Percentiles rank a stretch among this genome's conserved stretches.
phyloP scores from a whole-genome alignment of 2,797 vertebrate genomes.

The Kryptolebias ocellatus region DNA sequence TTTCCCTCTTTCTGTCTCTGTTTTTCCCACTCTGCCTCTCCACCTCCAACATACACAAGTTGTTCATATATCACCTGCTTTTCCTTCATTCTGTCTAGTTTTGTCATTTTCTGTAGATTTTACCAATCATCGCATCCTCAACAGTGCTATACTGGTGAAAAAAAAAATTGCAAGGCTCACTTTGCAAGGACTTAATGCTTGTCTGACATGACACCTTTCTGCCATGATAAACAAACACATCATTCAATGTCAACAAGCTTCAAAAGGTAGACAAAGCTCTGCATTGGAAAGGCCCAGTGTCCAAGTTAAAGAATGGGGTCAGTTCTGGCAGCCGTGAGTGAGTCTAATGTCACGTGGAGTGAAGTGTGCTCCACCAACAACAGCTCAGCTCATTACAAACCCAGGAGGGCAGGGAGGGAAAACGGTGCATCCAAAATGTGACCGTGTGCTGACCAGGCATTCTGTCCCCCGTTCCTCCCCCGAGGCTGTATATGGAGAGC shows the following conservation, averaged over 20 bases:
- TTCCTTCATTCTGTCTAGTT: slow-evolving; percentile 60
- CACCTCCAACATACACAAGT: slow-evolving; percentile 24
- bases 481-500: slow-evolving; percentile 65
- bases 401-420: slow-evolving; percentile 40
- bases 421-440: slow-evolving; percentile 69
- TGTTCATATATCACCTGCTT: slow-evolving; percentile 35
- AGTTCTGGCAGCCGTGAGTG: slow-evolving; percentile 54
- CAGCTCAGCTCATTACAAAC: slow-evolving; percentile 76
- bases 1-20: slow-evolving; percentile 36
- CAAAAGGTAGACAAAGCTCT: slow-evolving; percentile 42
- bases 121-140: slow-evolving; percentile 23
- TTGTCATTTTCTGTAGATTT: slow-evolving; percentile 45
- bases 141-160: slow-evolving; percentile 18
- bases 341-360: slow-evolving; percentile 69
- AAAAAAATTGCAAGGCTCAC: slow-evolving; percentile 44
- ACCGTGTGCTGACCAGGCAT: slow-evolving; percentile 76
- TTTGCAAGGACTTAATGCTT: slow-evolving; percentile 64
- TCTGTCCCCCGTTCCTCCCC: slow-evolving; percentile 52
- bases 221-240: slow-evolving; percentile 73
- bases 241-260: slow-evolving; percentile 71
- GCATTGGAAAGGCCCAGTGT: slow-evolving; percentile 42
- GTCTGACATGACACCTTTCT: slow-evolving; percentile 75
- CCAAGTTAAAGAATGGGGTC: slow-evolving; percentile 36
- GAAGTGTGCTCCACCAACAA: slow-evolving; percentile 64
- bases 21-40: slow-evolving; percentile 49